Conservation (phyloP, 2,888 invertebrate species). For the Escarpia spicata region DNA sequence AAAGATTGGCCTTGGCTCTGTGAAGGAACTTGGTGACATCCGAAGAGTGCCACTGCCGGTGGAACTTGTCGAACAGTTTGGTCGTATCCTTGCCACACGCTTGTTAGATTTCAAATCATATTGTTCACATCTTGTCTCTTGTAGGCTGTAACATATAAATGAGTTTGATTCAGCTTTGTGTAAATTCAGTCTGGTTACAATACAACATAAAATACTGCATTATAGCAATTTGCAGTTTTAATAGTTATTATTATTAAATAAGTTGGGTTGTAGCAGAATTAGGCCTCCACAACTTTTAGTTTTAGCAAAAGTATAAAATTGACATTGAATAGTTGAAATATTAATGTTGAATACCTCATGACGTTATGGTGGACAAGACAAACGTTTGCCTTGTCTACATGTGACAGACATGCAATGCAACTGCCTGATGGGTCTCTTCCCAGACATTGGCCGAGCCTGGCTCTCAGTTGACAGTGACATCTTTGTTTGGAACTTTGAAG, state of each 20-base stretch:
- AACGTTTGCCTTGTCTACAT: background rate
- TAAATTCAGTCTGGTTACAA: too few relatives aligned
- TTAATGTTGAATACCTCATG: too few relatives aligned
- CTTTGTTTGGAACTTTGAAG: conserved; percentile 97
- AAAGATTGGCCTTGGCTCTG: conserved; percentile 75
- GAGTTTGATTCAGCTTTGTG: too few relatives aligned
- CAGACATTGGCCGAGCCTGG: conserved; percentile 96
- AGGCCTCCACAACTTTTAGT: too few relatives aligned
- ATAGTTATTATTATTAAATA: too few relatives aligned
- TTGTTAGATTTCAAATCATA: background rate
- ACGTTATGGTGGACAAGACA: too few relatives aligned
- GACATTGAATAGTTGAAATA: too few relatives aligned
- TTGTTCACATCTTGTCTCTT: background rate
- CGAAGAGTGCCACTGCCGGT: conserved; percentile 83
- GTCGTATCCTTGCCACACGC: conserved; percentile 74
- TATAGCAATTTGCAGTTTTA: too few relatives aligned
- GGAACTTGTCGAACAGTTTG: conserved; percentile 94
- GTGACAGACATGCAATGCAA: conserved; percentile 89
- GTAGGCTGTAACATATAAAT: too few relatives aligned
- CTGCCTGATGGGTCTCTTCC: conserved; percentile 96
- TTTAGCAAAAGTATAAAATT: too few relatives aligned
- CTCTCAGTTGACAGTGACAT: conserved; percentile 96
- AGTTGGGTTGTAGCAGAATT: too few relatives aligned
- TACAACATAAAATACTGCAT: too few relatives aligned
- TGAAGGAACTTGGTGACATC: conserved; percentile 78